A percentile compares a stretch with the other conserved stretches of the same genome.
Conservation (phyloP, 2,888 invertebrate genomes). For the Masnerella sp. region DNA sequence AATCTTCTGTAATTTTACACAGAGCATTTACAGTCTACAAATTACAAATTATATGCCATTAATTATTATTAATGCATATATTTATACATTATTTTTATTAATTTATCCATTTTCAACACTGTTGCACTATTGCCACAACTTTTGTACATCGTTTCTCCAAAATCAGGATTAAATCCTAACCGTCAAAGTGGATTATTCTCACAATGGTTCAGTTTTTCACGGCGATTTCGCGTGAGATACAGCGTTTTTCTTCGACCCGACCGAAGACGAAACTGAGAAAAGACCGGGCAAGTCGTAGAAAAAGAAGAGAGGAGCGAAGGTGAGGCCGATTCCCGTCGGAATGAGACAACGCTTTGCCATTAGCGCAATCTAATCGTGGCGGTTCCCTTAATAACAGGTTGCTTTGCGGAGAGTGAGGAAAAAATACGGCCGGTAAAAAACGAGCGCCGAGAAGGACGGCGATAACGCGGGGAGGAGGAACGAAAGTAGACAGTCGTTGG, state of each 20-base stretch:
- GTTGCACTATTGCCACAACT: no score
- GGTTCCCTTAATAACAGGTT: conserved; percentile 75
- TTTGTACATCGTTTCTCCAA: no score
- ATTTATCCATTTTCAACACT: no score
- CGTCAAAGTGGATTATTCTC: no score
- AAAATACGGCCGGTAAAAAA: conserved; percentile 47
- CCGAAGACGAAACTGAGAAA: conserved; percentile 47
- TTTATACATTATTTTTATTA: no score
- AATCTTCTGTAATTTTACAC: no score
- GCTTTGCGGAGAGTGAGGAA: conserved; percentile 63
- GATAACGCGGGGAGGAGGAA: conserved; percentile 38
- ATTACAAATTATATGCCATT: no score
- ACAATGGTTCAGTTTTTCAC: no score
- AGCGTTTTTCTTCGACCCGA: conserved; percentile 15
- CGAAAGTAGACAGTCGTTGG: conserved; percentile 49
- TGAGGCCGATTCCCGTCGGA: conserved; percentile 52
- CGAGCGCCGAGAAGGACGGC: conserved; percentile 43
- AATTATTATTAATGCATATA: no score
- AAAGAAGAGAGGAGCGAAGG: conserved; percentile 31
- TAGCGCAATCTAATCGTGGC: conserved; percentile 75
- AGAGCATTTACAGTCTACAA: no score
- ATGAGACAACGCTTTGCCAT: conserved; percentile 74
- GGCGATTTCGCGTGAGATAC: conserved; percentile 6
- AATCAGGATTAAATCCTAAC: no score
- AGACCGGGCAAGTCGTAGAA: conserved; percentile 15